Conservation (phyloP, 1,140 invertebrate genomes). For the Ceratina japonica region DNA sequence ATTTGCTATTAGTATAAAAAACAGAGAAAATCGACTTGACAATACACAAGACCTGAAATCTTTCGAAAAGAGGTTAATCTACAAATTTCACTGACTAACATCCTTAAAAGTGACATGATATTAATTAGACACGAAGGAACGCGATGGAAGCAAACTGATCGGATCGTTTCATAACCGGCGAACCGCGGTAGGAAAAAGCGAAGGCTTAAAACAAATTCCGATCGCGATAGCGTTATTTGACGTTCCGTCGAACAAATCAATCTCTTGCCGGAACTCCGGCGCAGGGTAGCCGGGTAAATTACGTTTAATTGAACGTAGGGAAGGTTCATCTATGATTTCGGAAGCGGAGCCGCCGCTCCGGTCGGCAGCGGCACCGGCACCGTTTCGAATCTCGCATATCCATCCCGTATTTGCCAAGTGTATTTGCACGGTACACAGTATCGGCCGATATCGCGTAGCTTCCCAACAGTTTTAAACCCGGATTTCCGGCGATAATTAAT, state of each 20-base stretch:
- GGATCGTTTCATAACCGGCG: background rate
- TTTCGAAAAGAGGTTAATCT: no score
- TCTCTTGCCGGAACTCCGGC: conserved; percentile 15
- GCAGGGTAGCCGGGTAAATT: conserved; percentile 52
- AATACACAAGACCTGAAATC: no score
- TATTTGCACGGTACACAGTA: conserved; percentile 57
- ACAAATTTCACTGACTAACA: no score
- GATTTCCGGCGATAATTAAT: conserved; percentile 65
- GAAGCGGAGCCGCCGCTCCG: background rate
- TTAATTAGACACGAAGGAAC: no score
- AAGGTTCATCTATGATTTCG: conserved; percentile 61
- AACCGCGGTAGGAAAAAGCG: background rate
- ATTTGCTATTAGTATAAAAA: no score
- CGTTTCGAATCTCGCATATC: conserved; percentile 41
- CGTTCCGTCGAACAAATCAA: conserved; percentile 45
- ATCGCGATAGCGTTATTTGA: conserved; percentile 32
- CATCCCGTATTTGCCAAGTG: conserved; percentile 50
- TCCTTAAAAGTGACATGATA: no score
- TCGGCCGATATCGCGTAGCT: conserved; percentile 58
- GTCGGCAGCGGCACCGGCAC: conserved; percentile 3
- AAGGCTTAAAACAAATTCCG: conserved; percentile 32
- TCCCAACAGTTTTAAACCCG: conserved; percentile 62
- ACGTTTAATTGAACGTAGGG: conserved; percentile 60
- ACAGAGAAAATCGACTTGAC: no score
- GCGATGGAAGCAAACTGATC: no score